A percentile compares a stretch with the other conserved stretches of the same genome.
Evolutionary conservation across 2,113 vertebrate genomes (phyloP).

Genomic region (Phylloscopus trochilus): DNA sequence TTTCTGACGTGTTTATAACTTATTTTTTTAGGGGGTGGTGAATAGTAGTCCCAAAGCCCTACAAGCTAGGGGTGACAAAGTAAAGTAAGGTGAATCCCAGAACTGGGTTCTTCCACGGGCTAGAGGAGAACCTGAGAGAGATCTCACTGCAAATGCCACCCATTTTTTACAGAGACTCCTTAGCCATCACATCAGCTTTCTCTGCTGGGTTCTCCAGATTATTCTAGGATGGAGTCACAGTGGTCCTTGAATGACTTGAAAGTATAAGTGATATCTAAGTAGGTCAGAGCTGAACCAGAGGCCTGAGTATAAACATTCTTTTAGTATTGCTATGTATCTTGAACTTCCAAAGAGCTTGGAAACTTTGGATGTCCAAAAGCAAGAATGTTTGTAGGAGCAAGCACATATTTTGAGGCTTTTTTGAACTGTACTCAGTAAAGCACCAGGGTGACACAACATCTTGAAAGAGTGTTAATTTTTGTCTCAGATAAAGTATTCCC

Average conservation of each 20-base stretch:
- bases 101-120: neutral
- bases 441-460: fast-evolving
- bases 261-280: neutral
- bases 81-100: neutral
- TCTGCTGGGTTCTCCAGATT: neutral
- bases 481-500: neutral
- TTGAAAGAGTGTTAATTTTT: neutral
- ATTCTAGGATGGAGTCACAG: fast-evolving
- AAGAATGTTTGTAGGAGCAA: neutral
- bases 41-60: neutral
- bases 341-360: neutral
- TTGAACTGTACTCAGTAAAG: neutral
- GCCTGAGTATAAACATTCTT: neutral
- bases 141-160: neutral
- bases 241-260: neutral
- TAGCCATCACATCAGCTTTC: neutral
- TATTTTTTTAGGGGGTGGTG: neutral
- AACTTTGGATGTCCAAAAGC: neutral
- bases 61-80: neutral
- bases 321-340: neutral
- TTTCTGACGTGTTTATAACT: neutral
- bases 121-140: neutral
- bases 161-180: neutral
- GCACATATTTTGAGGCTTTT: neutral
- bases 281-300: neutral